Evolutionary conservation across 2,888 invertebrate genomes (phyloP).

Genomic region (Hydropsyche betteni): DNA sequence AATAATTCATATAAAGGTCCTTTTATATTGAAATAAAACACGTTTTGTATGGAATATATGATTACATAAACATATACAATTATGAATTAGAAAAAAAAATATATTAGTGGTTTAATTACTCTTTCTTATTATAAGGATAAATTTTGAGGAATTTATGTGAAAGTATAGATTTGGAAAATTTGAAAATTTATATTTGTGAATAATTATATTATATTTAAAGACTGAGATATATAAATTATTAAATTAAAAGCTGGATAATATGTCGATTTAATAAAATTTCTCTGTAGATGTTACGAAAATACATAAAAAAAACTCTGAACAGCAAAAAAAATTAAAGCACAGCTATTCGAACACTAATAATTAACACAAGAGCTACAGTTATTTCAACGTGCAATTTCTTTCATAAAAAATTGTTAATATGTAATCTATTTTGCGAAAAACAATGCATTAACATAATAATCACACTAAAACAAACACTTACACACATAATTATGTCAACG

Average conservation of each 20-base stretch:
- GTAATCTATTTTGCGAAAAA: constrained; percentile 14
- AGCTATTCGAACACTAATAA: constrained; percentile 43
- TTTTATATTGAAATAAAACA: too few species aligned
- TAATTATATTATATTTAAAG: constrained; percentile 41
- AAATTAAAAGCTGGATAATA: too few species aligned
- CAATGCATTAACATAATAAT: constrained; percentile 9
- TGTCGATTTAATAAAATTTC: too few species aligned
- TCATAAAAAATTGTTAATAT: constrained; percentile 48
- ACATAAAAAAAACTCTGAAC: constrained; percentile 19
- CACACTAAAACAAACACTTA: constrained; percentile 23
- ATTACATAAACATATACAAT: neutral
- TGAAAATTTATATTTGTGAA: too few species aligned
- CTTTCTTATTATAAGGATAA: neutral
- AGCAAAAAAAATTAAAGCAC: constrained; percentile 42
- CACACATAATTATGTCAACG: constrained; percentile 9
- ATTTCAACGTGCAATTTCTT: constrained; percentile 49
- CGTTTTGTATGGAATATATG: too few species aligned
- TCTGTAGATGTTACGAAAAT: too few species aligned
- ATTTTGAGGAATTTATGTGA: constrained; percentile 26
- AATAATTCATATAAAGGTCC: too few species aligned
- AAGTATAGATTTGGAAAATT: too few species aligned
- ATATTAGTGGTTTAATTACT: too few species aligned
- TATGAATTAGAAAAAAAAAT: neutral
- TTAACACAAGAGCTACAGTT: constrained; percentile 26
- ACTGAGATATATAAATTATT: constrained; percentile 8